Percentiles rank a stretch among this genome's conserved stretches.
Conservation (phyloP, 1,140 invertebrate species). For the Drosophila miranda region DNA sequence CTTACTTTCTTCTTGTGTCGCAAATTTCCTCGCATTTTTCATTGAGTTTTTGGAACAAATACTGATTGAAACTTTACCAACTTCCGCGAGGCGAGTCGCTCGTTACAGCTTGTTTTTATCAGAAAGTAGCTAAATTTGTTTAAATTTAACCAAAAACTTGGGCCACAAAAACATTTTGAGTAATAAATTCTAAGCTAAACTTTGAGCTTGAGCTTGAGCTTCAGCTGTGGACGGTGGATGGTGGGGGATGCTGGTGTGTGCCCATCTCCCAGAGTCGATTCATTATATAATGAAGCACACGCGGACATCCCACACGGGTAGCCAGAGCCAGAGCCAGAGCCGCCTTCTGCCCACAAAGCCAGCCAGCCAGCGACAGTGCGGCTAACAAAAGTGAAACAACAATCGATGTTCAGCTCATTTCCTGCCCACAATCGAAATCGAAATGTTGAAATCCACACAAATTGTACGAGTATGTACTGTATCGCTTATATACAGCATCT, state of each 20-base stretch:
- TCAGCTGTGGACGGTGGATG: conserved; percentile 8
- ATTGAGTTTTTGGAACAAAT: conserved; percentile 15
- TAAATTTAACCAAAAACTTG: conserved; percentile 20
- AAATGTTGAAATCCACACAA: conserved; percentile 48
- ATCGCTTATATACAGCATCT: background rate
- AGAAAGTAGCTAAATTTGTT: conserved; percentile 7
- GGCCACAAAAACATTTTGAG: conserved; percentile 6
- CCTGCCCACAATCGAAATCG: conserved; percentile 45
- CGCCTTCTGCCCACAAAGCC: conserved; percentile 42
- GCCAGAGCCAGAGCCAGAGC: background rate
- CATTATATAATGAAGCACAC: conserved; percentile 58
- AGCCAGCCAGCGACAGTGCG: conserved; percentile 12
- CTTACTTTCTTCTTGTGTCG: too few relatives aligned
- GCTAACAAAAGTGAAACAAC: conserved; percentile 50
- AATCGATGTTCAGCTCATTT: conserved; percentile 53
- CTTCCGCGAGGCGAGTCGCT: background rate
- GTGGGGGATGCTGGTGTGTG: conserved; percentile 2
- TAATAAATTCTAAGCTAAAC: conserved; percentile 41
- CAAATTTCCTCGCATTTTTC: background rate
- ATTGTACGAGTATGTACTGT: conserved; percentile 8
- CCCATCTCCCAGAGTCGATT: conserved; percentile 35
- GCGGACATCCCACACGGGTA: conserved; percentile 41
- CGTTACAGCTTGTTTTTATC: conserved; percentile 1
- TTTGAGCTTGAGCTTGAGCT: conserved; percentile 23
- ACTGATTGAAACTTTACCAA: conserved; percentile 25